These are phyloP conservation scores for Meriones unguiculatus DNA, from an alignment of 2,113 vertebrate species.

Conservation along the genomic window DNA sequence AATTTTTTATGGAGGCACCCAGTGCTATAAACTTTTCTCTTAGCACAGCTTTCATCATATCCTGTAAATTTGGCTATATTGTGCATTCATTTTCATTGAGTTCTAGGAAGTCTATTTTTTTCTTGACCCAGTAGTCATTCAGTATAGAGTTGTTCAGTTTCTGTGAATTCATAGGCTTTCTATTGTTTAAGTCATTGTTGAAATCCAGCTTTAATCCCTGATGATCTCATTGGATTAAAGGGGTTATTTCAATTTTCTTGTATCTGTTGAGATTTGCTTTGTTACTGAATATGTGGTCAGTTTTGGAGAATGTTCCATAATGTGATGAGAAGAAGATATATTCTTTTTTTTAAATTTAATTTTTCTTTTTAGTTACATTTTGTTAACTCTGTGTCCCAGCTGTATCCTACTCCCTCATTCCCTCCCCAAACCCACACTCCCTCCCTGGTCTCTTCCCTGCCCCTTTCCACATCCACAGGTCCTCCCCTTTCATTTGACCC, in stretches of 20 bases:
- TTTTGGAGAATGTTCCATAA: too few species aligned
- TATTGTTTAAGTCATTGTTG: neutral
- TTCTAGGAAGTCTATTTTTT: neutral
- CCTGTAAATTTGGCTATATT: neutral
- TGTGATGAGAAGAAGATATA: too few species aligned
- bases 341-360: too few species aligned
- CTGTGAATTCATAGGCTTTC: neutral
- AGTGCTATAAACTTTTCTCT: neutral
- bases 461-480: too few species aligned
- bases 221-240: neutral
- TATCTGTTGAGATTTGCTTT: too few species aligned
- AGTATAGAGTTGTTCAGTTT: neutral
- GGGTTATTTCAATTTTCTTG: neutral
- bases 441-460: too few species aligned
- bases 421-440: too few species aligned
- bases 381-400: too few species aligned
- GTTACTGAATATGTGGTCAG: too few species aligned
- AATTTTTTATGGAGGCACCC: neutral
- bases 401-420: too few species aligned
- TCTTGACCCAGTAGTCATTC: neutral
- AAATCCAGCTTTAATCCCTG: neutral
- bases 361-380: too few species aligned
- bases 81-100: neutral
- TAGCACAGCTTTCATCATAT: fast-evolving
- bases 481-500: too few species aligned